These are phyloP conservation scores for Fregetta grallaria DNA, from an alignment of 2,113 vertebrate species.

Conservation along the genomic window DNA sequence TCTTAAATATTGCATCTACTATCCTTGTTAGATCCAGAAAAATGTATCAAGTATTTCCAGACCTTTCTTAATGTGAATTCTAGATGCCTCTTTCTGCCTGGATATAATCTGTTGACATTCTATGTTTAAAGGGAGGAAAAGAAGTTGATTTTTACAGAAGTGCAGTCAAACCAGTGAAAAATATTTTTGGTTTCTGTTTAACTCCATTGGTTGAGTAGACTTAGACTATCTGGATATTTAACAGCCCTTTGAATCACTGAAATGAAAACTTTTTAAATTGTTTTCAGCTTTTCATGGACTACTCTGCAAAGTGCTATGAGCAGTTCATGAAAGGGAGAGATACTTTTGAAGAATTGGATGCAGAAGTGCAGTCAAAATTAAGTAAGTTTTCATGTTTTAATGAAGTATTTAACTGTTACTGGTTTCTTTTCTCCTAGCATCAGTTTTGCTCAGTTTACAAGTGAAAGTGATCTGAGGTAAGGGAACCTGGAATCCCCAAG, in stretches of 20 bases:
- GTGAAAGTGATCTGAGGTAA: not conserved
- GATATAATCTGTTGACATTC: not conserved
- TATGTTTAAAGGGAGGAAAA: not conserved
- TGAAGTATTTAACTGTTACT: not conserved
- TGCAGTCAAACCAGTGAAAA: not conserved
- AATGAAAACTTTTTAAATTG: not conserved
- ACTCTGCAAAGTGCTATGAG: slow-evolving; percentile 83
- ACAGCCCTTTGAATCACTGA: not conserved
- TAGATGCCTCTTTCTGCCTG: not conserved
- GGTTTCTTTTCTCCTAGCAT: not conserved
- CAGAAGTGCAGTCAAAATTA: slow-evolving; percentile 77
- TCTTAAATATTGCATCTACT: not conserved
- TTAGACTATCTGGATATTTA: not conserved
- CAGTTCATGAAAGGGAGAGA: slow-evolving; percentile 91
- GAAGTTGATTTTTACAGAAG: not conserved
- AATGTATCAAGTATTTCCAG: not conserved
- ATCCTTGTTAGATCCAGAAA: not conserved
- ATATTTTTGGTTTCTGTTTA: not conserved
- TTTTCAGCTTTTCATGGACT: slow-evolving; percentile 86
- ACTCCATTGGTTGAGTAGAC: not conserved
- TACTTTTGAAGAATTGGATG: slow-evolving; percentile 85
- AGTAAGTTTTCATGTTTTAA: slow-evolving; percentile 77
- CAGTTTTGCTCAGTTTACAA: not conserved
- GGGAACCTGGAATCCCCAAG: not conserved
- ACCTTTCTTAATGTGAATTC: not conserved